Evolutionary conservation across 2,113 vertebrate species (phyloP), one percentile per base, ranked within the genome.

Genomic region (Oncorhynchus masou): DNA sequence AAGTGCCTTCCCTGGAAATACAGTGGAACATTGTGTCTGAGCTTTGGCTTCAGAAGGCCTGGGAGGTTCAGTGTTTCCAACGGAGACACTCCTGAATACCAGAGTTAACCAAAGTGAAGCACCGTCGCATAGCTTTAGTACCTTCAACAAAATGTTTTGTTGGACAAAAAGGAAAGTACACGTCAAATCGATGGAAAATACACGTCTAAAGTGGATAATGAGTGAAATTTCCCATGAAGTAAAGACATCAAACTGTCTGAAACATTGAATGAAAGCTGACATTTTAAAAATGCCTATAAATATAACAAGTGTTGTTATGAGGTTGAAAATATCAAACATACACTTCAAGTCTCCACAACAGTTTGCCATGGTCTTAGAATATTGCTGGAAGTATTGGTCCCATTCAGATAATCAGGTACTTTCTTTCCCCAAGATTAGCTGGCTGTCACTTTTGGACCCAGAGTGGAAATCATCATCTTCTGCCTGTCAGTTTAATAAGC

Each of bases 1-100:
- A 65, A 2, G 13, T 66, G 71, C 65, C 72, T 78, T 82, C 76
- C 20, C 15, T 73, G 69, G 83, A 71, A 84, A 84, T 66, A 79
- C 73, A 84, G 79, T 60, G 19, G 76, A 86, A 79, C 82, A 87
- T 83, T 83, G 79, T 72, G 81, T 88, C 75, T 80, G 68, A 79
- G 73, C 64, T 20, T 12, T 82, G 79, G 75, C 79, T 70, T 31
- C 22, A 77, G 77, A 65, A 25, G 4, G 59, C 45, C 68, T 77
- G 5, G 2, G 49, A 51, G 73, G 71, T 74, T 69, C 71, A 80
- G 66, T 79, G 70, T 76, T 82, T 80, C 79, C 80, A 68, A 75
- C 25, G 74, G 74, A 73, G 3, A 74, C 6, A 34, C 68, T 19
- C 76, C 59, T 85, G 59, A 54, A 82, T 69, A 83, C 74, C 88